Conservation (phyloP, 1,140 invertebrate species). For the Planococcus citri region DNA sequence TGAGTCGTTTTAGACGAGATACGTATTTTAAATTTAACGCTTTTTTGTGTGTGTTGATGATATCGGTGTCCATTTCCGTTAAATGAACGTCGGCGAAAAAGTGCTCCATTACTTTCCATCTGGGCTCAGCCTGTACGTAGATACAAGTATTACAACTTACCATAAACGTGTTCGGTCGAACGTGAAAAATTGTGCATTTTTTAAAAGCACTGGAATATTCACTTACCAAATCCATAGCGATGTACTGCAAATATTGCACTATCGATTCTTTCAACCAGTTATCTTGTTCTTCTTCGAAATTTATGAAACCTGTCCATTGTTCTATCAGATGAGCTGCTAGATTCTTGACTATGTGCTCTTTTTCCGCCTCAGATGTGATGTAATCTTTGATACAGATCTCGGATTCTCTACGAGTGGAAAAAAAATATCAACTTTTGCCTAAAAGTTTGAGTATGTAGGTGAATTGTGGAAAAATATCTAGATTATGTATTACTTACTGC, state of each 20-base stretch:
- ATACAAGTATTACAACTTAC: not conserved
- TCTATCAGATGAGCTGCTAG: not conserved
- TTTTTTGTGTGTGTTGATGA: not conserved
- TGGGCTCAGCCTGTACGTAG: not conserved
- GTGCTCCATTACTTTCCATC: constrained; percentile 1
- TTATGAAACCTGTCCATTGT: not conserved
- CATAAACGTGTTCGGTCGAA: not conserved
- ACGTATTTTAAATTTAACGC: not conserved
- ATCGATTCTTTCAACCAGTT: constrained; percentile 8
- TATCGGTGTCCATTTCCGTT: constrained; percentile 11
- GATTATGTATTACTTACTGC: not conserved
- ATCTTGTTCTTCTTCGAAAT: not conserved
- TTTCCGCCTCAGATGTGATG: not conserved
- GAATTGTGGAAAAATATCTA: not conserved
- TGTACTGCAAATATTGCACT: constrained; percentile 8
- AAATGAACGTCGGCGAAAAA: not conserved
- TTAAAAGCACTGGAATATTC: no score
- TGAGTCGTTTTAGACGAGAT: not conserved
- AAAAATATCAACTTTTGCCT: not conserved
- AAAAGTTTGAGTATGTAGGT: not conserved
- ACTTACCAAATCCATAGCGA: not conserved
- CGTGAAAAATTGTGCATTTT: not conserved
- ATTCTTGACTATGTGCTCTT: not conserved
- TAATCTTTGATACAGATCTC: not conserved
- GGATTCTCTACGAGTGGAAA: not conserved